These are phyloP conservation scores for Myodes glareolus DNA, from an alignment of 2,113 vertebrate species.

Conservation along the genomic window DNA sequence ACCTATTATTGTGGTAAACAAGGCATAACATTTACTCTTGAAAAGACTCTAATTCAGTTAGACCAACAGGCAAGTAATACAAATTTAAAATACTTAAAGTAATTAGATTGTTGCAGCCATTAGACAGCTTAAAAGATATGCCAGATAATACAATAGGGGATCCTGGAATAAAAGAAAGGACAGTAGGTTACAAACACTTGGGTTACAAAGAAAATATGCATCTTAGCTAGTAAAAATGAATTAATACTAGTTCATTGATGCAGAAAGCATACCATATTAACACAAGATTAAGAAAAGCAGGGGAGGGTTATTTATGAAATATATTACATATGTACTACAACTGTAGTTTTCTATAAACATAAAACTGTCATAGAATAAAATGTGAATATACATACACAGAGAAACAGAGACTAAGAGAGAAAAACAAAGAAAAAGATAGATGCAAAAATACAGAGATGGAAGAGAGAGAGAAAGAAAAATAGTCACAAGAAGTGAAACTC, in stretches of 20 bases:
- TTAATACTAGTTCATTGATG: background rate
- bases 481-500: background rate
- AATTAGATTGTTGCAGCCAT: background rate
- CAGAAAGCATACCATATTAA: background rate
- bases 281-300: background rate
- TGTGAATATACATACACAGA: background rate
- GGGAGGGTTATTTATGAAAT: background rate
- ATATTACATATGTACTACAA: background rate
- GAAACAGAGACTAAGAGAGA: background rate
- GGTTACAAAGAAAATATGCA: background rate
- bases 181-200: background rate
- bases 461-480: background rate
- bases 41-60: constrained; percentile 9
- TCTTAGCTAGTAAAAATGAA: background rate
- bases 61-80: background rate
- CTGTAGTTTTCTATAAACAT: background rate
- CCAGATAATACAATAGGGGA: background rate
- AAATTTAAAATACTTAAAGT: constrained; percentile 2
- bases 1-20: background rate
- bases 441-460: background rate
- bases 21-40: background rate
- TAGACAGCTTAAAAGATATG: background rate
- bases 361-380: background rate
- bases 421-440: background rate
- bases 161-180: background rate